Evolutionary conservation across 1,140 invertebrate species (phyloP).

Genomic region (Cylas formicarius): DNA sequence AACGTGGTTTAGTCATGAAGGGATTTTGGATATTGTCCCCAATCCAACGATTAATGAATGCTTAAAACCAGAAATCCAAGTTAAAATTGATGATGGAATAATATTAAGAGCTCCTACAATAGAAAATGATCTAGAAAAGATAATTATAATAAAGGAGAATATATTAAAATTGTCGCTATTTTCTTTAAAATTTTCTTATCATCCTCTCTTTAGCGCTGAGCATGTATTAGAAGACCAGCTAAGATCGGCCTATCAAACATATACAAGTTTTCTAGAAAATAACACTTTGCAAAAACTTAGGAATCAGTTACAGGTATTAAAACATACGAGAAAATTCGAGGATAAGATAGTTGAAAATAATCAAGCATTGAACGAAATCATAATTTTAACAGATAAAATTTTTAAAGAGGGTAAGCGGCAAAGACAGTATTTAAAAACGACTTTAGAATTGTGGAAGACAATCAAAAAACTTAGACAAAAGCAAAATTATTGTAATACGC

Average conservation of each 20-base stretch:
- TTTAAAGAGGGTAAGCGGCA: conserved; percentile 37
- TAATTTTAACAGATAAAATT: conserved; percentile 35
- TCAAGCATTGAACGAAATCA: conserved; percentile 28
- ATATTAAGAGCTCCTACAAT: conserved; percentile 10
- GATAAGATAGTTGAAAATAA: conserved; percentile 14
- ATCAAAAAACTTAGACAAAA: conserved; percentile 37
- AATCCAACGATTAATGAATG: conserved; percentile 19
- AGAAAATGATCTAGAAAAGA: conserved; percentile 28
- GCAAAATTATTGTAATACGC: conserved; percentile 40
- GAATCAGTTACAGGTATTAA: conserved; percentile 37
- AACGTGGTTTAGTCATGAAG: conserved; percentile 29
- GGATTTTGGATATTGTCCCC: conserved; percentile 22
- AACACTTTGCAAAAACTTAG: conserved; percentile 32
- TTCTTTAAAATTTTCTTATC: conserved; percentile 40
- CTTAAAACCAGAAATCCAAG: conserved; percentile 18
- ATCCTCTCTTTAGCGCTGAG: conserved; percentile 42
- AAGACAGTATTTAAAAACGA: conserved; percentile 32
- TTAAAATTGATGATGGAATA: conserved; percentile 11
- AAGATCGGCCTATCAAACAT: conserved; percentile 36
- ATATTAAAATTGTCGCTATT: conserved; percentile 39
- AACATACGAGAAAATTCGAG: conserved; percentile 32
- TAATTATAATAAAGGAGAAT: conserved; percentile 31
- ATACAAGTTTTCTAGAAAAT: conserved; percentile 29
- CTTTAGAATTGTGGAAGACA: conserved; percentile 40
- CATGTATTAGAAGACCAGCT: conserved; percentile 40